Conservation (phyloP, 2,888 invertebrate species). For the Eilema depressum region DNA sequence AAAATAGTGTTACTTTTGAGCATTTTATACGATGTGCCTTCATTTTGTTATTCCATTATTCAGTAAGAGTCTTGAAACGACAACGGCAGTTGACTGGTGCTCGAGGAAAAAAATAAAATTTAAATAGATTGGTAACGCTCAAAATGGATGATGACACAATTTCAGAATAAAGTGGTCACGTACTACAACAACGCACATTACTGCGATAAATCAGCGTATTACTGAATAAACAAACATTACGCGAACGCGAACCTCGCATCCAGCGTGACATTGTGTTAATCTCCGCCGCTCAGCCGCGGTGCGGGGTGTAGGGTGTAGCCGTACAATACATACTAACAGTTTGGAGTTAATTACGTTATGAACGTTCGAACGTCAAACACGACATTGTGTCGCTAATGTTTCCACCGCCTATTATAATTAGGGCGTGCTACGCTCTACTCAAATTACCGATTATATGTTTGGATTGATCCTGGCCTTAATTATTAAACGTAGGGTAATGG, state of each 20-base stretch:
- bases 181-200: background rate
- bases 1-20: no score
- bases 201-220: slow-evolving; percentile 1
- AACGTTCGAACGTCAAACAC: background rate
- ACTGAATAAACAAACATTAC: background rate
- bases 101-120: background rate
- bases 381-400: background rate
- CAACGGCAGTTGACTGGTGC: background rate
- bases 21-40: no score
- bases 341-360: background rate
- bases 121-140: background rate
- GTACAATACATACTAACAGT: background rate
- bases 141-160: background rate
- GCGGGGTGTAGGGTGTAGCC: background rate
- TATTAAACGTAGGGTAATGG: background rate
- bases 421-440: background rate
- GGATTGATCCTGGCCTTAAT: background rate
- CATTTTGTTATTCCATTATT: no score
- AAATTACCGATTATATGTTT: background rate
- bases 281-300: background rate
- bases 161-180: slow-evolving; percentile 4
- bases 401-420: background rate
- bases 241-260: background rate
- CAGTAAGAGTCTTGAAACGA: background rate
- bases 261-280: background rate